phyloP scores from a whole-genome alignment of 2,888 invertebrate species.

The Eremobia ochroleuca region DNA sequence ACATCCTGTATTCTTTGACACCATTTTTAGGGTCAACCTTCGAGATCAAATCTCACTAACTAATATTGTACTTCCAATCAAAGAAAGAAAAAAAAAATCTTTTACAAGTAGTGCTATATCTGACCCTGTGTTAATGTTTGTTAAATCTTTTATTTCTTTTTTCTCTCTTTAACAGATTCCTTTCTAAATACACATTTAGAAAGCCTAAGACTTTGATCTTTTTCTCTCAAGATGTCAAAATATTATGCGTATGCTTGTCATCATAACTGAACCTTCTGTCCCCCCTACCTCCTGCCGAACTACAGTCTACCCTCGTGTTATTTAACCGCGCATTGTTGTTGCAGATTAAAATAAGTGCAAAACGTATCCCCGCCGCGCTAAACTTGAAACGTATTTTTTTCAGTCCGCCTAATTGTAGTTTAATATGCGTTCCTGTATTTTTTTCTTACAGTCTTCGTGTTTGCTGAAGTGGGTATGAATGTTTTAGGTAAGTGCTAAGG shows the following conservation, averaged over 20 bases:
- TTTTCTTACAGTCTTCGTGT: slow-evolving; percentile 10
- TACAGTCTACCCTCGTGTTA: slow-evolving; percentile 60
- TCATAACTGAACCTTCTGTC: slow-evolving; percentile 26
- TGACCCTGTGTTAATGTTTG: no score
- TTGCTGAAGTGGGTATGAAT: slow-evolving; percentile 36
- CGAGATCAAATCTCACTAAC: not conserved
- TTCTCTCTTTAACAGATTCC: not conserved
- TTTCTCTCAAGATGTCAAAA: not conserved
- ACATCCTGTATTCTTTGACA: no score
- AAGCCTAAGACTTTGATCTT: not conserved
- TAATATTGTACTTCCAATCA: not conserved
- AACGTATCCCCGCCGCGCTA: slow-evolving; percentile 60
- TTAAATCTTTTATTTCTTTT: not conserved
- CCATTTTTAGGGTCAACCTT: not conserved
- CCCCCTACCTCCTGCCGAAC: not conserved
- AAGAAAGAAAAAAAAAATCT: not conserved
- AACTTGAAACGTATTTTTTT: slow-evolving; percentile 61
- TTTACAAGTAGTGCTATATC: no score
- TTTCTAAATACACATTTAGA: not conserved
- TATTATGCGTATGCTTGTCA: not conserved
- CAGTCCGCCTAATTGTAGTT: slow-evolving; percentile 65
- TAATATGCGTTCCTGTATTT: slow-evolving; percentile 68
- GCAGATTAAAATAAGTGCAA: slow-evolving; percentile 68
- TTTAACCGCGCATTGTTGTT: slow-evolving; percentile 67
- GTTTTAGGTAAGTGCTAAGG: slow-evolving; percentile 21